Evolutionary conservation across 2,888 invertebrate species (phyloP), one percentile per base, ranked within the genome.

Genomic region (Drosophila lutescens): DNA sequence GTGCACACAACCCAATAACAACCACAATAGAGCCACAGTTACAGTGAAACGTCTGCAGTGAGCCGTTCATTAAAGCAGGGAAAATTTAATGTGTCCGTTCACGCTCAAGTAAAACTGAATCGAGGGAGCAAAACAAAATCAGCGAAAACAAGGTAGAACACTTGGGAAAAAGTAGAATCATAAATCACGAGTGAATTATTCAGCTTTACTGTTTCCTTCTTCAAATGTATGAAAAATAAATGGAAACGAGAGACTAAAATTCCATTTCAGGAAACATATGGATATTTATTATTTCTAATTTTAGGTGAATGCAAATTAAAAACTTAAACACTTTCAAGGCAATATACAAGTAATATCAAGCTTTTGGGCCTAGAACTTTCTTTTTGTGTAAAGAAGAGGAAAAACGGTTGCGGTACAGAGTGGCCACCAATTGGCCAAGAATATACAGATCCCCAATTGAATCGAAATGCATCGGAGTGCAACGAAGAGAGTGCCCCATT

Each of bases 71-170:
- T 88, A 88, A 83, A 75, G 63, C 84, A 76, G 84, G 80, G 84
- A 85, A 85, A 84, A 74, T 71, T 80, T 86, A 85, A 80, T 78
- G 68, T 74, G 56, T 79, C 50, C 61, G 77, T 89, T 86, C 82
- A 89, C 87, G 86, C 86, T 89, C 77, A 86, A 89, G 80, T 89
- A 80, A 80, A 77, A 82, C 88, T 56, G 76, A 82, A 87, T 82
- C 75, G 82, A 71, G 82, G 79, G 65, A 73, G 73, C 76, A 87
- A 78, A 76, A 74, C 76, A 69, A 49, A 73, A 55, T 40, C 55
- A 70, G 57, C 57, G 65, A 61, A 67, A 63, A 47, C 55, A 62
- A 62, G 71, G 73, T 72, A 85, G 88, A 82, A 86, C 77, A 50
- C 58, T 59, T 32, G 40, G 30, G 30, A 30, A 59, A 59, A 58